Conservation (phyloP, 2,888 invertebrate genomes). For the Onthophagus sagittarius region DNA sequence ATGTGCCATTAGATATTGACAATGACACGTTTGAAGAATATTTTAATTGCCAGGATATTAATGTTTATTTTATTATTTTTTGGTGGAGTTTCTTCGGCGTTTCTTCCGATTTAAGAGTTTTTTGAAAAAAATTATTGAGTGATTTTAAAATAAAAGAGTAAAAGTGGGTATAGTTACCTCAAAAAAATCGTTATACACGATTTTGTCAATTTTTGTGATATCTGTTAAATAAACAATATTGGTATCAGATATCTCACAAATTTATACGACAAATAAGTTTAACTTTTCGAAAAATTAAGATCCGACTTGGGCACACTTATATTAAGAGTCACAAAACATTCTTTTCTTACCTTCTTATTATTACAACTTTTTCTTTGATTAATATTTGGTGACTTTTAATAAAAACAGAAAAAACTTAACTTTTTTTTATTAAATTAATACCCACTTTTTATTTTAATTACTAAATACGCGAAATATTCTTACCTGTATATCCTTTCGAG, state of each 20-base stretch:
- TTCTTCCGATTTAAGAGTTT: no score
- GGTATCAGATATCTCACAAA: constrained; percentile 21
- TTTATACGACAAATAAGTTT: constrained; percentile 1
- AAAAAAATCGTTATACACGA: constrained; percentile 26
- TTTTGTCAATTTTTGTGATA: constrained; percentile 27
- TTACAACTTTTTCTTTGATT: not conserved
- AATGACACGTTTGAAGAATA: no score
- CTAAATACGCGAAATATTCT: constrained; percentile 17
- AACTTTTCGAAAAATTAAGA: constrained; percentile 7
- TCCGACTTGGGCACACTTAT: not conserved
- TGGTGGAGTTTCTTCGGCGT: no score
- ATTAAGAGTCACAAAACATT: not conserved
- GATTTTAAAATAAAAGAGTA: not conserved
- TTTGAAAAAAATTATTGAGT: not conserved
- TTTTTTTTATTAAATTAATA: not conserved
- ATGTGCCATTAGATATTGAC: no score
- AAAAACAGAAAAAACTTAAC: no score
- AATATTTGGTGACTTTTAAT: not conserved
- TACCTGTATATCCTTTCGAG: constrained; percentile 78
- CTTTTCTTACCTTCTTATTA: not conserved
- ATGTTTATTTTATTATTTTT: no score
- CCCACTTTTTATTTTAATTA: not conserved
- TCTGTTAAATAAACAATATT: constrained; percentile 26
- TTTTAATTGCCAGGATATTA: no score
- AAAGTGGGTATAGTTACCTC: constrained; percentile 22